Percentiles rank a stretch among this genome's conserved stretches.
Evolutionary conservation across 2,797 vertebrate species (phyloP).

Genomic region (Cuculus canorus): DNA sequence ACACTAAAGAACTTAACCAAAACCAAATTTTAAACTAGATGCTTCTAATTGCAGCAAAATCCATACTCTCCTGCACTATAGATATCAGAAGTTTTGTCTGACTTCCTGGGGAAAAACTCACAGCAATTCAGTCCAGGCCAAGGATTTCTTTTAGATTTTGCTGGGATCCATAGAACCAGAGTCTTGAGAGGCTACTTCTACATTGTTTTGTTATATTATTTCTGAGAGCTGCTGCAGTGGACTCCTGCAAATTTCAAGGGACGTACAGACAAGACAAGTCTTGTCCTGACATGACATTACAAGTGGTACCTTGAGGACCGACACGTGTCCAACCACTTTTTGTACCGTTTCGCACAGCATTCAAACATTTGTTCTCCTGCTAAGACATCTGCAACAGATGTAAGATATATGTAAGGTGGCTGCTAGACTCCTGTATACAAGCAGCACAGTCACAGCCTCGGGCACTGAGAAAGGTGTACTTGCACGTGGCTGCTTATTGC

Average conservation of each 20-base stretch:
- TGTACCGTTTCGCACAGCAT: not conserved
- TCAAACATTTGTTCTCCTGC: not conserved
- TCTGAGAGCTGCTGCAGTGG: not conserved
- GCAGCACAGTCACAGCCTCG: not conserved
- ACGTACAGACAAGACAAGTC: not conserved
- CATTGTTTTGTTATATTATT: not conserved
- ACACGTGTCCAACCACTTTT: not conserved
- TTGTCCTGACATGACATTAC: not conserved
- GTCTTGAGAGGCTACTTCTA: not conserved
- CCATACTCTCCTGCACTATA: not conserved
- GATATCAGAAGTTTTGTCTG: not conserved
- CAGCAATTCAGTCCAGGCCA: not conserved
- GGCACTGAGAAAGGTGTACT: not conserved
- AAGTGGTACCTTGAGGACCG: not conserved
- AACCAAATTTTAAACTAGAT: not conserved
- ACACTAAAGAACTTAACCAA: not conserved
- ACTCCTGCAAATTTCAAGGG: not conserved
- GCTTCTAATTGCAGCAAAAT: not conserved
- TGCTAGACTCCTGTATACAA: not conserved
- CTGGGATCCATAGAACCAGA: not conserved
- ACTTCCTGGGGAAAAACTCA: not conserved
- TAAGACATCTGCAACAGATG: not conserved
- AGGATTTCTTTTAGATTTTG: not conserved
- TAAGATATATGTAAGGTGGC: not conserved
- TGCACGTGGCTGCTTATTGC: not conserved